Percentiles rank a stretch among this genome's conserved stretches.
Evolutionary conservation across 2,888 invertebrate species (phyloP).

Genomic region (Yponomeuta cagnagella): DNA sequence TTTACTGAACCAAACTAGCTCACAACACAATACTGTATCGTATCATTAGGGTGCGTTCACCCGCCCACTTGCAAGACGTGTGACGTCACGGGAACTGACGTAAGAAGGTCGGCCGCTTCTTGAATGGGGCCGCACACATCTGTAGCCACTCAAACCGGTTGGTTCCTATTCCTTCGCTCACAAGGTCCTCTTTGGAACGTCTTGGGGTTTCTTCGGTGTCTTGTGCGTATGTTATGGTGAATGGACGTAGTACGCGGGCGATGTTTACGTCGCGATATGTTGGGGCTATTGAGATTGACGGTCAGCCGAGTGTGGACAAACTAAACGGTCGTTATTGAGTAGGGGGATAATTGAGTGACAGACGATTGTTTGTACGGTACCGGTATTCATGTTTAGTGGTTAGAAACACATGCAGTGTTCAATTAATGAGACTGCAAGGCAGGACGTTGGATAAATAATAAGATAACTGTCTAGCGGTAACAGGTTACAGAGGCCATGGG

Average conservation of each 20-base stretch:
- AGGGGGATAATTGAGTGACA: slow-evolving; percentile 49
- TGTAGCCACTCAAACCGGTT: slow-evolving; percentile 17
- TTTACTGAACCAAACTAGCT: slow-evolving; percentile 39
- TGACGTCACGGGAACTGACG: slow-evolving; percentile 67
- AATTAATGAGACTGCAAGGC: no score
- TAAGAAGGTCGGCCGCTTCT: slow-evolving; percentile 51
- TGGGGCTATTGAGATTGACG: slow-evolving; percentile 56
- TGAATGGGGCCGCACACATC: slow-evolving; percentile 62
- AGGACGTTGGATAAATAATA: no score
- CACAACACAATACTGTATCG: slow-evolving; percentile 44
- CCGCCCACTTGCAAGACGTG: slow-evolving; percentile 61
- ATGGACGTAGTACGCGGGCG: slow-evolving; percentile 54
- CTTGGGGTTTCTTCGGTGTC: slow-evolving; percentile 24
- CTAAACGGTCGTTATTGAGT: slow-evolving; percentile 35
- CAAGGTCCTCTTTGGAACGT: slow-evolving; percentile 19
- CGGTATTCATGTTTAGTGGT: no score
- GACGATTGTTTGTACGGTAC: background rate
- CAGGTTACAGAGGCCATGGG: no score
- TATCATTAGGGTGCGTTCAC: slow-evolving; percentile 49
- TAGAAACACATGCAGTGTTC: no score
- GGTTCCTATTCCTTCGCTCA: background rate
- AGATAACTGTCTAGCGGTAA: no score
- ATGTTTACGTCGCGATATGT: slow-evolving; percentile 43
- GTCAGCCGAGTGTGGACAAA: slow-evolving; percentile 43
- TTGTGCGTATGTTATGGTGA: slow-evolving; percentile 39